phyloP scores from a whole-genome alignment of 2,797 vertebrate genomes.

The Rhinatrema bivittatum region DNA sequence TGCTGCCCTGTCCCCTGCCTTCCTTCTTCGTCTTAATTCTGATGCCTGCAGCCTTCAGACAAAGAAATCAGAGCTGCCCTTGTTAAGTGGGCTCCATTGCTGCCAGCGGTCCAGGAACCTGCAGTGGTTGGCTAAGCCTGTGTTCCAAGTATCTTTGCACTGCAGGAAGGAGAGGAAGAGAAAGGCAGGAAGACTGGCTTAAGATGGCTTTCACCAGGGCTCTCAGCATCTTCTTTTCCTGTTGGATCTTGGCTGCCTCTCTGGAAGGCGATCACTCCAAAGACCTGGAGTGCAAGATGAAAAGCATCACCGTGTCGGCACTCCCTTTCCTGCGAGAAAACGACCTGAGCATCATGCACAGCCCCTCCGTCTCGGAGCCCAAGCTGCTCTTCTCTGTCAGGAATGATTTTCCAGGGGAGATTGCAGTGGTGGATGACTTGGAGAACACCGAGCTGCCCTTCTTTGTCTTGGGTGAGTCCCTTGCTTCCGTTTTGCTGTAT shows the following conservation, averaged over 20 bases:
- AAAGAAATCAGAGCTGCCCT: conserved; percentile 11
- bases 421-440: conserved; percentile 93
- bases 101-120: conserved; percentile 5
- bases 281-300: conserved; percentile 92
- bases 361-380: conserved; percentile 93
- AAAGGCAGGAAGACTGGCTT: conserved; percentile 24
- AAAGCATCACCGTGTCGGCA: conserved; percentile 96
- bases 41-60: conserved; percentile 11
- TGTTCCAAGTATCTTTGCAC: no score
- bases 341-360: conserved; percentile 98
- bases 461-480: conserved; percentile 90
- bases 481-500: not conserved
- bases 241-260: conserved; percentile 32
- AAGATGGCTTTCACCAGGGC: conserved; percentile 58
- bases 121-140: no score
- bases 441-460: conserved; percentile 97
- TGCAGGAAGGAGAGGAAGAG: not conserved
- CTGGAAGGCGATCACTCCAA: conserved; percentile 74
- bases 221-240: conserved; percentile 47
- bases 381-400: conserved; percentile 98
- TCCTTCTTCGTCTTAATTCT: conserved; percentile 10
- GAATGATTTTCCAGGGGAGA: conserved; percentile 93
- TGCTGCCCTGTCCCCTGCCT: conserved; percentile 14
- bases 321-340: conserved; percentile 93
- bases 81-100: conserved; percentile 1